Percentiles rank a stretch among this genome's conserved stretches.
phyloP scores from a whole-genome alignment of 2,797 vertebrate species.

The Mus spretus region DNA sequence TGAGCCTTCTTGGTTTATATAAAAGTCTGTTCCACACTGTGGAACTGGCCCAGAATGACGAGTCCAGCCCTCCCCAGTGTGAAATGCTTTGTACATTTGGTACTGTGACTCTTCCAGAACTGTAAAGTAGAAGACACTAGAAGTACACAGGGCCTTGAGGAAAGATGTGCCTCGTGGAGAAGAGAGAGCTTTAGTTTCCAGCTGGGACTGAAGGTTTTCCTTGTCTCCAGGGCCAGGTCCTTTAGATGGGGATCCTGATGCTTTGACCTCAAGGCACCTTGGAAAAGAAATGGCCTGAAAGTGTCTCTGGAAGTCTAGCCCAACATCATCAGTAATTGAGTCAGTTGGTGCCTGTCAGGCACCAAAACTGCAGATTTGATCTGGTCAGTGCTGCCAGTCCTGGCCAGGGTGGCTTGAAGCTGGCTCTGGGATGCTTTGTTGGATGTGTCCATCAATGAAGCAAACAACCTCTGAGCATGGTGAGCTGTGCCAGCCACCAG shows the following conservation, averaged over 20 bases:
- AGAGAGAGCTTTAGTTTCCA: neutral
- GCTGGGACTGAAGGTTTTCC: neutral
- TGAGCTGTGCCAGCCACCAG: conserved; percentile 81
- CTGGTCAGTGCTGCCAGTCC: conserved; percentile 71
- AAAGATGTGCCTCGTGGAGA: neutral
- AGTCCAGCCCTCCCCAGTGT: neutral
- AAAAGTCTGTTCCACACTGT: neutral
- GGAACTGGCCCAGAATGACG: neutral
- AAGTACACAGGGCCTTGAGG: fast-evolving
- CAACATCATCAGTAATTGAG: conserved; percentile 78
- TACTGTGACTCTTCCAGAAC: neutral
- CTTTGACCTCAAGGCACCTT: neutral
- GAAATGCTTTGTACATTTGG: no score
- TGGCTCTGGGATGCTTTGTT: conserved; percentile 82
- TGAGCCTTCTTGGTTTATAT: neutral
- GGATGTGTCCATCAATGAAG: conserved; percentile 85
- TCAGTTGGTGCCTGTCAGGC: conserved; percentile 65
- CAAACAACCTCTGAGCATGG: conserved; percentile 73
- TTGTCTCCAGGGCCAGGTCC: fast-evolving
- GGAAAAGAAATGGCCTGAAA: neutral
- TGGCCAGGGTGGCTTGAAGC: conserved; percentile 84
- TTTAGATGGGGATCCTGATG: neutral
- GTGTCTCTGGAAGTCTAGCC: conserved; percentile 56
- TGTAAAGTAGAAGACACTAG: neutral
- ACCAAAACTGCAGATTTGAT: conserved; percentile 84